Base-by-base conservation (phyloP, 35 echinoderm and acorn worm genomes). In the Heliocidaris erythrogramma region DNA sequence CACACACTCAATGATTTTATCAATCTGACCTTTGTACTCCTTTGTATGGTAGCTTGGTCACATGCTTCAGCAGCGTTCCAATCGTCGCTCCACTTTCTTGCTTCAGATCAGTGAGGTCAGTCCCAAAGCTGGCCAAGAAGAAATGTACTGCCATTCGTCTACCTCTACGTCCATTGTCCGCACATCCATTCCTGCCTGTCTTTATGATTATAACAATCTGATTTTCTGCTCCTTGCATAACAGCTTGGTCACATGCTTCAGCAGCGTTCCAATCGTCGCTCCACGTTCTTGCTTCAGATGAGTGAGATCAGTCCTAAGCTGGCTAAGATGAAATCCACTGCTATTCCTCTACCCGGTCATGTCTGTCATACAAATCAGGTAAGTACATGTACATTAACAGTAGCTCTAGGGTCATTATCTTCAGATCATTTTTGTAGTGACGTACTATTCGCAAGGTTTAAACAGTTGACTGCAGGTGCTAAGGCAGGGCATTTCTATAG, bases 251-350 rank as follows among this genome's bases (percentile, higher is more conserved):
- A 89, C 27, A 65, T 93, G 29, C 94, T 99, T 31, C 97, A 97
- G 87, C 98, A 99, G 95, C 93, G 98, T 48, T 96, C 98, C 31
- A 97, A 94, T 71, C 96, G 95, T 11, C 96, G 96, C 71, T 93
- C 98, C 85, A 97, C 97, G 8, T 96, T 96, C 94, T 88, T 96
- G 65, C 93, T 97, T 31, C 95, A 97, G 88, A 96, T 99, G 92
- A 86, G 93, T 32, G 98, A 99, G 86, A 97, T 99, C 88, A 99
- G 98, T 86, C 96, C 98, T 30, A 97, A 96, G 30, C 94, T 99
- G 61, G 95, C 95, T 30, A 90, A 87, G 48, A 96, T 99, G 94
- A 96, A 96, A 85, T 90, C 94, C 69, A 98, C 96, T 11, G 65
- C 95, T 27, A 99, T 99, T 61, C 96, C 98, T 16, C 95, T 99